A percentile compares a stretch with the other conserved stretches of the same genome.
Evolutionary conservation across 2,888 invertebrate genomes (phyloP).

Genomic region (Poecilus cupreus): DNA sequence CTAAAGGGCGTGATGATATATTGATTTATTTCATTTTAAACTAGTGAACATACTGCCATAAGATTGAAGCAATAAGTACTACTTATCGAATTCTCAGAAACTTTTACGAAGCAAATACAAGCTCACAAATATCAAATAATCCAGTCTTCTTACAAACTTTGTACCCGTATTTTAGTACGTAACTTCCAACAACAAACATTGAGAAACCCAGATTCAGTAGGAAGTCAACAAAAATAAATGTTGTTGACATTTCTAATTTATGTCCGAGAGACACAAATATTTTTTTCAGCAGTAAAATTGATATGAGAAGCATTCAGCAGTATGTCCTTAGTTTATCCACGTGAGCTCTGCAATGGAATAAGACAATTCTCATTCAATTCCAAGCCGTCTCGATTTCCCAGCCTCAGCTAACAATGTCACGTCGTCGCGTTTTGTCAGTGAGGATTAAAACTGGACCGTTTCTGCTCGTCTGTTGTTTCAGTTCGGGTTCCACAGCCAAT

Average conservation of each 20-base stretch:
- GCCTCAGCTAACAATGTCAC: neutral
- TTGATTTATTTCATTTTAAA: too few relatives aligned
- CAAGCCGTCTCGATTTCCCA: neutral
- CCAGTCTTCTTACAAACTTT: too few relatives aligned
- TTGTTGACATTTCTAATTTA: constrained; percentile 15
- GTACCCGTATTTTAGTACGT: too few relatives aligned
- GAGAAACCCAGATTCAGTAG: neutral
- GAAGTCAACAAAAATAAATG: neutral
- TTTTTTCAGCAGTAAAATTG: neutral
- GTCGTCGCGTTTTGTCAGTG: neutral
- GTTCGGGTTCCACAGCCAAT: neutral
- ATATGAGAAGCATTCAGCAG: neutral
- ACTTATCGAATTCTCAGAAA: too few relatives aligned
- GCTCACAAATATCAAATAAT: too few relatives aligned
- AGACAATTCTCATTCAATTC: neutral
- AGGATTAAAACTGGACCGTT: neutral
- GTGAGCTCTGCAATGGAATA: neutral
- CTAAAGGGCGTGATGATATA: too few relatives aligned
- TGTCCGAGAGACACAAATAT: neutral
- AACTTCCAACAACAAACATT: neutral
- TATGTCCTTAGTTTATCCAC: neutral
- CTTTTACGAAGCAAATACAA: too few relatives aligned
- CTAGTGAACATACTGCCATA: too few relatives aligned
- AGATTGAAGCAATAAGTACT: too few relatives aligned
- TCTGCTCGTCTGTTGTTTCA: neutral